Conservation (phyloP, 1,140 invertebrate genomes). For the Cotesia chilonis region DNA sequence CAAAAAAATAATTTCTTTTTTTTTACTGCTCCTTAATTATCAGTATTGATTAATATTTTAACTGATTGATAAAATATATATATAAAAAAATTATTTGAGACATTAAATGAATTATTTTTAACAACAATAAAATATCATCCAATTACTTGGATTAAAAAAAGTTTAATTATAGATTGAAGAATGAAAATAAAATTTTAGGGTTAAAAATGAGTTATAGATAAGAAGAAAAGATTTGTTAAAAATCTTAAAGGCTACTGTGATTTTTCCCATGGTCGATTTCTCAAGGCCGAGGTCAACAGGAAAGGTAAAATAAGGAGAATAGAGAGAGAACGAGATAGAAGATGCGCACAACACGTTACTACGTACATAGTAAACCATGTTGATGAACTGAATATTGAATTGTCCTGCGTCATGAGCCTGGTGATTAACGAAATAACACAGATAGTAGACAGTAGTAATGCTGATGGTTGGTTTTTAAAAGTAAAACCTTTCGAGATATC, state of each 20-base stretch:
- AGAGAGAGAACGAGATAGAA: neutral
- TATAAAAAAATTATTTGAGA: no score
- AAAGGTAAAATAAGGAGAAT: neutral
- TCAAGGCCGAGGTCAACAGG: slow-evolving; percentile 35
- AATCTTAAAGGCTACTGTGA: neutral
- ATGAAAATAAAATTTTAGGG: neutral
- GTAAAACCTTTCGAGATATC: neutral
- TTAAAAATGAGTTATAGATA: neutral
- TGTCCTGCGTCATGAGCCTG: neutral
- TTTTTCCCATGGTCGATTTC: slow-evolving; percentile 33
- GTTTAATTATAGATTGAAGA: no score
- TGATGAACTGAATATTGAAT: neutral
- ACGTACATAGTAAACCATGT: neutral
- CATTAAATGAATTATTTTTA: no score
- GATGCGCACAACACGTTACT: neutral
- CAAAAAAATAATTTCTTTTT: no score
- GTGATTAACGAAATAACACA: neutral
- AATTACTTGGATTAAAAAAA: no score
- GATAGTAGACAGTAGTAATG: neutral
- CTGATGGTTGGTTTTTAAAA: neutral
- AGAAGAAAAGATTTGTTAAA: neutral
- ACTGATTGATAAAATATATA: no score
- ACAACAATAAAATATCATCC: no score
- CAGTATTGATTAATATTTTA: no score
- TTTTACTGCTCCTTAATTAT: no score